phyloP scores from a whole-genome alignment of 1,140 invertebrate species.

The Tribolium castaneum region DNA sequence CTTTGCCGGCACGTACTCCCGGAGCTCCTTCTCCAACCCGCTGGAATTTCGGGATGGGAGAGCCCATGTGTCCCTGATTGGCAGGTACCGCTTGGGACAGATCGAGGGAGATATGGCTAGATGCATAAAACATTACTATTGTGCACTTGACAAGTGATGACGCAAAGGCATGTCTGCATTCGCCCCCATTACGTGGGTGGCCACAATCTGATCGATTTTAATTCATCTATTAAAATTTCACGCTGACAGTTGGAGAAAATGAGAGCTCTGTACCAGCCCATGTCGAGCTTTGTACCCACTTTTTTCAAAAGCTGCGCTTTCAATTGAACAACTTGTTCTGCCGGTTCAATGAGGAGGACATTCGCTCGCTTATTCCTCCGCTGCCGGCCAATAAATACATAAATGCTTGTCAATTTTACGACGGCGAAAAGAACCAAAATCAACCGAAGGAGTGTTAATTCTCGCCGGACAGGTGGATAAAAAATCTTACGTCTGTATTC shows the following conservation, averaged over 20 bases:
- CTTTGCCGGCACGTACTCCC: neutral
- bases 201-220: constrained; percentile 9
- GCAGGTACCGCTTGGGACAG: constrained; percentile 48
- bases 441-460: neutral
- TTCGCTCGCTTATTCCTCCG: constrained; percentile 13
- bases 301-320: neutral
- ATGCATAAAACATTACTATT: constrained; percentile 54
- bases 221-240: neutral
- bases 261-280: neutral
- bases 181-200: constrained; percentile 17
- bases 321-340: constrained; percentile 9
- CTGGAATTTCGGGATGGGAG: neutral
- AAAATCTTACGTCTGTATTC: constrained; percentile 18
- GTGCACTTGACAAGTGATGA: constrained; percentile 51
- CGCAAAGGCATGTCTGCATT: constrained; percentile 43
- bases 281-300: neutral
- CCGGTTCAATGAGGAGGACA: neutral
- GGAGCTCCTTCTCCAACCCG: neutral
- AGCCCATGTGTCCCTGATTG: constrained; percentile 41
- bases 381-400: neutral
- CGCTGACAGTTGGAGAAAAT: neutral
- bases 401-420: constrained; percentile 2
- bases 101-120: constrained; percentile 41
- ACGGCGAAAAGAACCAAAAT: neutral
- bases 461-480: neutral